These are phyloP conservation scores for Danio rerio DNA, from an alignment of 2,113 vertebrate species.

Conservation along the genomic window DNA sequence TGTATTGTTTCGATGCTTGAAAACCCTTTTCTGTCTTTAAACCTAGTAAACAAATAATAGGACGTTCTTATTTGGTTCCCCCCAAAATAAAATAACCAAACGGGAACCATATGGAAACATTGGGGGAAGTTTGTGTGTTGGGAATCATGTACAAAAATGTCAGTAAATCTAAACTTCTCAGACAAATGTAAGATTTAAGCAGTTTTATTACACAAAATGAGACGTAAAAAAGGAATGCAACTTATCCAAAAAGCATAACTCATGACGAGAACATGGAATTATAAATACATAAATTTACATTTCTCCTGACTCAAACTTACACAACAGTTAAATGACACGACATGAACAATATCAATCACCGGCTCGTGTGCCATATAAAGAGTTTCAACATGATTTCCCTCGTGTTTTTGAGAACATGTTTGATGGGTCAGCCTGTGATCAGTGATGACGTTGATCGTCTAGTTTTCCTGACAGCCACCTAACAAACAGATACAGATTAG, in stretches of 20 bases:
- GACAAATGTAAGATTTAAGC: background rate
- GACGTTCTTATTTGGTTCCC: no score
- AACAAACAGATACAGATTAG: conserved; percentile 9
- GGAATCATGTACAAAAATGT: no score
- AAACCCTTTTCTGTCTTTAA: no score
- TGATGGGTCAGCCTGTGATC: background rate
- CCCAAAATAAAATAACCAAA: no score
- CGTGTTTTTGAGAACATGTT: background rate
- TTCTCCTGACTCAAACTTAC: conserved; percentile 17
- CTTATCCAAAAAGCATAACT: background rate
- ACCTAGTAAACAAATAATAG: no score
- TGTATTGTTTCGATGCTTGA: no score
- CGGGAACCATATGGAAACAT: no score
- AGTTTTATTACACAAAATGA: conserved; percentile 59
- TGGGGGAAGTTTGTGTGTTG: no score
- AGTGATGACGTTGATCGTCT: conserved; percentile 38
- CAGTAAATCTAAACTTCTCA: no score
- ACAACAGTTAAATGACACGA: background rate
- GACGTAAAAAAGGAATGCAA: conserved; percentile 43
- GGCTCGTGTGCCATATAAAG: background rate
- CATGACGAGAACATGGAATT: conserved; percentile 56
- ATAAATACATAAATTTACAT: conserved; percentile 73
- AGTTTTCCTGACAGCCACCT: conserved; percentile 81
- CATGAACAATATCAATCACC: background rate
- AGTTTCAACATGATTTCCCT: background rate